These are phyloP conservation scores for Abramis brama DNA, from an alignment of 2,113 vertebrate species.

Conservation along the genomic window DNA sequence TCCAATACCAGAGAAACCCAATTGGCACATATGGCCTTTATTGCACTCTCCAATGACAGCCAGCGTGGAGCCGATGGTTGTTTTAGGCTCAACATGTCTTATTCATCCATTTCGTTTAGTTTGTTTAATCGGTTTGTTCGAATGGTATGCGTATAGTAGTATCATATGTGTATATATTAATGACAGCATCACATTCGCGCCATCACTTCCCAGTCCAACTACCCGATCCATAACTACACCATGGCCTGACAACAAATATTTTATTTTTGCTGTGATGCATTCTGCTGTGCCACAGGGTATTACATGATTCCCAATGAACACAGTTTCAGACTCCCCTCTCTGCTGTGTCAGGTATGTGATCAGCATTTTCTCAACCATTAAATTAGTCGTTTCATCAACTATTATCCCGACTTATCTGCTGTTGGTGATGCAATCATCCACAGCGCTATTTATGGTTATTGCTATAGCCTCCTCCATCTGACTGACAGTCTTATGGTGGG, in stretches of 20 bases:
- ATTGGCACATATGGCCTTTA: not conserved
- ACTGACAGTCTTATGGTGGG: not conserved
- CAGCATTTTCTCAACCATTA: not conserved
- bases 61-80: constrained; percentile 27
- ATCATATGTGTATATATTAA: no score
- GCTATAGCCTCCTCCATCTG: not conserved
- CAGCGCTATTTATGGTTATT: not conserved
- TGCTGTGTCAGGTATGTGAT: not conserved
- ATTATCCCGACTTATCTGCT: not conserved
- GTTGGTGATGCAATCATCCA: not conserved
- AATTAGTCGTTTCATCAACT: not conserved
- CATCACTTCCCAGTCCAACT: not conserved
- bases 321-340: not conserved
- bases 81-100: constrained; percentile 16
- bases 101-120: constrained; percentile 1
- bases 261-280: not conserved
- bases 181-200: not conserved
- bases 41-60: constrained; percentile 30
- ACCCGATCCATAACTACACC: not conserved
- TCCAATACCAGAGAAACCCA: no score
- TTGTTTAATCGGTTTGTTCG: not conserved
- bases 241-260: not conserved
- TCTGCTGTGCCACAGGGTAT: not conserved
- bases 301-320: not conserved
- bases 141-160: no score